Conservation (phyloP, 2,113 vertebrate species). For the Nibea albiflora region DNA sequence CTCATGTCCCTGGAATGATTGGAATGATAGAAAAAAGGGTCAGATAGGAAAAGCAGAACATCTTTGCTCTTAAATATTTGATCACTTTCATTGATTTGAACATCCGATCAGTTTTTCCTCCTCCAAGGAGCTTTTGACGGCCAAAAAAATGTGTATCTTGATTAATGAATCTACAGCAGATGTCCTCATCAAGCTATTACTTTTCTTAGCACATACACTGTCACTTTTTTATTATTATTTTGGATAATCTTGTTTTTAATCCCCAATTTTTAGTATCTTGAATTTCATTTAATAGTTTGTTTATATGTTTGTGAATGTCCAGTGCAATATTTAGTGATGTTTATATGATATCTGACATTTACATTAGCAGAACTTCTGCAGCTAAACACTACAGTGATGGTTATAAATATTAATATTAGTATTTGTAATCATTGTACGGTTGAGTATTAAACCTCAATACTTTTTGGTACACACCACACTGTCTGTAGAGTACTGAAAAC, state of each 20-base stretch:
- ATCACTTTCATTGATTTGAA: slow-evolving; percentile 17
- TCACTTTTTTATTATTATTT: not conserved
- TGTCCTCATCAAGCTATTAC: slow-evolving; percentile 11
- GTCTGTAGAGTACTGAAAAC: not conserved
- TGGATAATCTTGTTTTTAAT: not conserved
- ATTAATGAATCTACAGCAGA: slow-evolving; percentile 30
- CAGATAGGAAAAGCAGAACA: slow-evolving; percentile 11
- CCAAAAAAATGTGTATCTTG: slow-evolving; percentile 32
- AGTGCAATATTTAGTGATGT: not conserved
- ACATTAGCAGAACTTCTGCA: not conserved
- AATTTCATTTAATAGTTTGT: not conserved
- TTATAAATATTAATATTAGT: not conserved
- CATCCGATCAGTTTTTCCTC: slow-evolving; percentile 20
- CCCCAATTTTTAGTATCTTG: not conserved
- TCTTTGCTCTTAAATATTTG: slow-evolving; percentile 34
- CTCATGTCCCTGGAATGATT: not conserved
- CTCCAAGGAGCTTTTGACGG: slow-evolving; percentile 18
- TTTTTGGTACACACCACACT: not conserved
- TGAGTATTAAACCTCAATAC: not conserved
- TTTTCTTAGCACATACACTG: not conserved
- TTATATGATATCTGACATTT: no score
- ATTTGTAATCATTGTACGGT: not conserved
- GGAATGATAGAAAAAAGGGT: not conserved
- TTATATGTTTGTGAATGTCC: not conserved
- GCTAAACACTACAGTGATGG: not conserved